Evolutionary conservation across 2,113 vertebrate species (phyloP), one percentile per base, ranked within the genome.

Genomic region (Laticauda laticaudata): DNA sequence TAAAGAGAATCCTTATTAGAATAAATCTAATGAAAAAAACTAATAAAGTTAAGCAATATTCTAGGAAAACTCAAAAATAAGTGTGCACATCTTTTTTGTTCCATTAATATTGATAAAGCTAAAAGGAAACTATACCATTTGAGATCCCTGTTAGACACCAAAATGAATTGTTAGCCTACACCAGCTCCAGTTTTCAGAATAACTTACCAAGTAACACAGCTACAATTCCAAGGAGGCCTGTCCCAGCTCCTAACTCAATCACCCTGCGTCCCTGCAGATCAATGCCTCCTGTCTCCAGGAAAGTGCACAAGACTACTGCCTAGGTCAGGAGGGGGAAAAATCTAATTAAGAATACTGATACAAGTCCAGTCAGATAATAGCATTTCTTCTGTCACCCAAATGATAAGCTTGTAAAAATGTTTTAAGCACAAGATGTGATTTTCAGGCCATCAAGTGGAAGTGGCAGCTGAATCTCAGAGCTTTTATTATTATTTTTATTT

Each of bases 171-270:
- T 14, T 20, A 5, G 29, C 43, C 75, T 10, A 26, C 88, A 59
- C 39, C 39, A 10, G 20, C 5, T 9, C 20, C 39, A 57, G 29
- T 5, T 61, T 69, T 89, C 92, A 93, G 51, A 88, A 64, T 18
- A 57, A 89, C 98, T 98, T 96, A 99, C 99, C 99, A 89, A 99
- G 94, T 81, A 99, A 96, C 0, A 98, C 97, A 39, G 99, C 98
- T 55, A 99, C 99, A 53, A 99, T 99, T 95, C 99, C 99, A 94
- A 99, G 98, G 94, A 99, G 96, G 92, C 99, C 99, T 0, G 99
- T 99, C 39, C 99, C 99, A 26, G 99, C 99, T 88, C 99, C 99
- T 93, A 99, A 97, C 94, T 99, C 99, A 87, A 99, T 98, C 0
- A 96, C 98, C 69, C 93, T 95, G 92, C 95, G 97, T 88, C 98